Evolutionary conservation across 2,888 invertebrate genomes (phyloP).

Genomic region (Callimorpha dominula): DNA sequence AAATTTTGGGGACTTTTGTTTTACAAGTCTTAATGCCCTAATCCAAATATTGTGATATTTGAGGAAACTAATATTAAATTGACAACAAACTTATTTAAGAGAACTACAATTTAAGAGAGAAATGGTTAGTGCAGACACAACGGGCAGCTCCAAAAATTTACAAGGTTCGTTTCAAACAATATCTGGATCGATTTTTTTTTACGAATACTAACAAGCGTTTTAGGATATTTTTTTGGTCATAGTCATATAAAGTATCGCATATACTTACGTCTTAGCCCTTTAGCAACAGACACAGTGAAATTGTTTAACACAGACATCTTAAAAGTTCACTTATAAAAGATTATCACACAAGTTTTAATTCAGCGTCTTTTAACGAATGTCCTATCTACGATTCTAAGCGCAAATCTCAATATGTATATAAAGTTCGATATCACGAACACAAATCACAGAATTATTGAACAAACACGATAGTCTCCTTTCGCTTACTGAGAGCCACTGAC

Average conservation of each 20-base stretch:
- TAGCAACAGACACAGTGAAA: slow-evolving; percentile 76
- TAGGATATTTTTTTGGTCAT: not conserved
- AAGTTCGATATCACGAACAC: slow-evolving; percentile 36
- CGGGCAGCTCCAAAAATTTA: not conserved
- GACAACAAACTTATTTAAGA: not conserved
- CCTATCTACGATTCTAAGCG: slow-evolving; percentile 23
- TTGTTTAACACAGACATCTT: slow-evolving; percentile 80
- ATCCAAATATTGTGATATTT: too few relatives aligned
- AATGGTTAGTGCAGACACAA: not conserved
- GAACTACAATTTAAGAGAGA: not conserved
- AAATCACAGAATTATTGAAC: slow-evolving; percentile 32
- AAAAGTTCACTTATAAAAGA: slow-evolving; percentile 35
- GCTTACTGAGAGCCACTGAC: slow-evolving; percentile 31
- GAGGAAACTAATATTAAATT: too few relatives aligned
- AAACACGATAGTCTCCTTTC: slow-evolving; percentile 33
- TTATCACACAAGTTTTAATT: slow-evolving; percentile 36
- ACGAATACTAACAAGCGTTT: not conserved
- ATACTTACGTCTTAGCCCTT: slow-evolving; percentile 77
- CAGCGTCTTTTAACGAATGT: slow-evolving; percentile 26
- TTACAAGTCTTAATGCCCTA: too few relatives aligned
- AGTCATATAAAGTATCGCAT: not conserved
- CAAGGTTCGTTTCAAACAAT: not conserved
- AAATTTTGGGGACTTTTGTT: too few relatives aligned
- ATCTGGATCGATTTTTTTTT: not conserved
- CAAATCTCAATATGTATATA: slow-evolving; percentile 25